phyloP scores from a whole-genome alignment of 1,140 invertebrate genomes.

The Notospermus geniculatus region DNA sequence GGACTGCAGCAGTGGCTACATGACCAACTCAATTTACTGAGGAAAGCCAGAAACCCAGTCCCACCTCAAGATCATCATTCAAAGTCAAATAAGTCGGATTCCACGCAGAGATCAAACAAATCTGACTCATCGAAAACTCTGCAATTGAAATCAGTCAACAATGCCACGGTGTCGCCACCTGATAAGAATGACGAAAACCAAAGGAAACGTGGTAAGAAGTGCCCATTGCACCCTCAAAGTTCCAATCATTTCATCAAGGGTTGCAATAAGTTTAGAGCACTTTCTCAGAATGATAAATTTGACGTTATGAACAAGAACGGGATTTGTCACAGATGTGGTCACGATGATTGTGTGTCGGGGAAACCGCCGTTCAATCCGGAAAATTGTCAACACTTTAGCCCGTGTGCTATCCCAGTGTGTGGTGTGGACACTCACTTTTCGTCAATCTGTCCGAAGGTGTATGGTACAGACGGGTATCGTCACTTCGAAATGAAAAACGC shows the following conservation, averaged over 20 bases:
- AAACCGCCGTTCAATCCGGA: not conserved
- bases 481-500: not conserved
- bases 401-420: not conserved
- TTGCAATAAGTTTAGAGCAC: not conserved
- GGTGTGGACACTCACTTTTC: slow-evolving; percentile 7
- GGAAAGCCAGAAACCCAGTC: no score
- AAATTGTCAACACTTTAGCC: not conserved
- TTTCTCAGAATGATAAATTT: not conserved
- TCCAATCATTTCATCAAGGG: slow-evolving; percentile 2
- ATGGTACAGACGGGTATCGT: not conserved
- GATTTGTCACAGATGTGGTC: slow-evolving; percentile 7
- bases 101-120: no score
- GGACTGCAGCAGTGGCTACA: no score
- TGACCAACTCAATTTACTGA: no score
- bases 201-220: not conserved
- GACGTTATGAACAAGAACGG: slow-evolving; percentile 1
- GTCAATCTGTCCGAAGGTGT: not conserved
- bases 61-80: no score
- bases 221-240: slow-evolving; percentile 6
- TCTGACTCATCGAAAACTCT: no score
- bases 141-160: no score
- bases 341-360: not conserved
- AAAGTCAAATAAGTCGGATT: no score
- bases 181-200: no score
- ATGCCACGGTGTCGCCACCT: no score